These are phyloP conservation scores for Gadus chalcogrammus DNA, from an alignment of 2,113 vertebrate genomes.

Conservation along the genomic window DNA sequence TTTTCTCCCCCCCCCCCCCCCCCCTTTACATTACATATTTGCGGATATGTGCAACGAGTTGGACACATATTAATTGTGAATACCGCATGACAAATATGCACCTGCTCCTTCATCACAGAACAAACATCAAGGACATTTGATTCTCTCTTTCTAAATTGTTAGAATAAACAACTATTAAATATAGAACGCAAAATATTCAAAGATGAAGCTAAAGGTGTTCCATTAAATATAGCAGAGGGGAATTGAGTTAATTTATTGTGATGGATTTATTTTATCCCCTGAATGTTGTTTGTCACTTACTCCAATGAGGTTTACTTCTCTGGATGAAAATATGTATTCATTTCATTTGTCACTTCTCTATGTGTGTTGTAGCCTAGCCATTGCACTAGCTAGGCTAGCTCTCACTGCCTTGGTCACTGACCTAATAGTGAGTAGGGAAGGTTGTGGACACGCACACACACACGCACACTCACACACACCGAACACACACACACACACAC, in stretches of 20 bases:
- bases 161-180: conserved; percentile 45
- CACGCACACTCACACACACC: not conserved
- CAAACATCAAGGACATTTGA: conserved; percentile 62
- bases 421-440: not conserved
- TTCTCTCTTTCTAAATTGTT: conserved; percentile 52
- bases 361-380: too few relatives aligned
- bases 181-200: not conserved
- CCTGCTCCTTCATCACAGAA: conserved; percentile 57
- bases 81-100: conserved; percentile 50
- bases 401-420: not conserved
- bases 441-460: not conserved
- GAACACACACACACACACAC: not conserved
- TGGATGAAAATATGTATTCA: conserved; percentile 11
- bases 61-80: conserved; percentile 64
- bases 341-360: conserved; percentile 26
- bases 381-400: not conserved
- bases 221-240: not conserved
- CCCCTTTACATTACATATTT: conserved; percentile 60
- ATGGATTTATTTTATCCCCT: not conserved
- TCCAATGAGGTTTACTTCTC: conserved; percentile 21
- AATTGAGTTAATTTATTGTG: not conserved
- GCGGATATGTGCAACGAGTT: conserved; percentile 50
- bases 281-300: conserved; percentile 23
- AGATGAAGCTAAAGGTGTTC: not conserved
- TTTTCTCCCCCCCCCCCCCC: conserved; percentile 32